Evolutionary conservation across 2,113 vertebrate species (phyloP), one percentile per base, ranked within the genome.

Genomic region (Pelecanus crispus): DNA sequence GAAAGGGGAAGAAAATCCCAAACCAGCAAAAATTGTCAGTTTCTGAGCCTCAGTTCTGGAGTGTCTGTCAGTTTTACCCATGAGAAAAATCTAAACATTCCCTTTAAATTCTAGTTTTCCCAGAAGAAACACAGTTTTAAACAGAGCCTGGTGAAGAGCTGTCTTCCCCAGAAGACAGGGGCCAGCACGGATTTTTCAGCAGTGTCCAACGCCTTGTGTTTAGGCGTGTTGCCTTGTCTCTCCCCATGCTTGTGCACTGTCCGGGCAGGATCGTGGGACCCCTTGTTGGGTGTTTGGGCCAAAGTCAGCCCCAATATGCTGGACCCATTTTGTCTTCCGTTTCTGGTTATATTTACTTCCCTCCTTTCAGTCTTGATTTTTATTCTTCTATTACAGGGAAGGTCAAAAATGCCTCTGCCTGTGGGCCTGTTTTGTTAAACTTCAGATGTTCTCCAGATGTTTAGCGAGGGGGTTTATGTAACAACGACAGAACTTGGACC

Each of bases 371-470:
- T 53, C 86, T 62, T 4, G 2, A 24, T 88, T 94, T 92, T 75
- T 92, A 34, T 88, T 52, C 92, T 87, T 95, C 70, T 81, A 87
- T 94, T 92, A 79, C 70, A 68, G 26, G 40, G 73, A 95, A 96
- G 36, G 94, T 94, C 62, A 96, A 92, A 96, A 92, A 92, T 89
- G 61, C 72, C 45, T 96, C 79, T 96, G 96, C 95, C 94, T 82
- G 53, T 13, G 0, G 92, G 86, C 61, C 70, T 94, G 88, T 74
- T 77, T 92, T 94, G 78, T 85, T 95, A 85, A 92, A 91, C 22
- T 87, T 95, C 96, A 95, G 86, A 96, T 97, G 95, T 89, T 92
- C 86, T 94, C 94, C 97, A 97, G 95, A 97, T 97, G 97, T 97
- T 91, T 45, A 77, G 45, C 0, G 0, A 65, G n/a, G n/a, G 52